Evolutionary conservation across 2,113 vertebrate genomes (phyloP), one percentile per base, ranked within the genome.

Genomic region (Macroglossus sobrinus): DNA sequence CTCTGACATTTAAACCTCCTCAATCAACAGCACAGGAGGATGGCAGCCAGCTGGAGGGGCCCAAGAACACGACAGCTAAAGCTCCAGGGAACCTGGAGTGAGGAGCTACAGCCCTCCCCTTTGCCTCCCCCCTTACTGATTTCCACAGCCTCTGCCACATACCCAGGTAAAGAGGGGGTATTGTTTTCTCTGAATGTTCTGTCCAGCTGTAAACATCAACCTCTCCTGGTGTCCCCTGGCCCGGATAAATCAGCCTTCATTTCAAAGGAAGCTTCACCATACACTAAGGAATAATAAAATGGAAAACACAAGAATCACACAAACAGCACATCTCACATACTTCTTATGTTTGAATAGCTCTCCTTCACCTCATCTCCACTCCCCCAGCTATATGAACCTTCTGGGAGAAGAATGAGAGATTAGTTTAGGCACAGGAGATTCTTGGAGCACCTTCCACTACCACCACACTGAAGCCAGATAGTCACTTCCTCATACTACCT

Each of bases 211-310:
- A 57, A 59, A 74, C 30, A 78, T 47, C 13, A 9, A 61, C 21
- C 15, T 93, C 33, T 45, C 26, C 16, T 47, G 22, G 10, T 12
- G 35, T 43, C 30, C 74, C 68, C 72, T 79, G 19, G 26, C 63
- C 86, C 64, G 89, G 50, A 50, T 69, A 92, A 89, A 74, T 84
- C 69, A 90, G 50, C 19, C 43, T 59, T 18, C n/a, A 45, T 84
- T 84, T 96, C 69, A 57, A 88, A 90, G 57, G 75, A 84, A 95
- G 35, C 8, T 75, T 95, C 79, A 59, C 53, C 33, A 82, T 30
- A 68, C 3, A 59, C 61, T 53, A 89, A 45, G 22, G 28, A 64
- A 85, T 66, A 71, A 89, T 66, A 69, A 91, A 81, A 78, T 55
- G 45, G 40, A 63, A 92, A 88, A 66, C 53, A 76, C 28, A 82